Percentiles rank a stretch among this genome's conserved stretches.
These are phyloP conservation scores for Oncorhynchus masou DNA, from an alignment of 2,113 vertebrate species.

Conservation along the genomic window DNA sequence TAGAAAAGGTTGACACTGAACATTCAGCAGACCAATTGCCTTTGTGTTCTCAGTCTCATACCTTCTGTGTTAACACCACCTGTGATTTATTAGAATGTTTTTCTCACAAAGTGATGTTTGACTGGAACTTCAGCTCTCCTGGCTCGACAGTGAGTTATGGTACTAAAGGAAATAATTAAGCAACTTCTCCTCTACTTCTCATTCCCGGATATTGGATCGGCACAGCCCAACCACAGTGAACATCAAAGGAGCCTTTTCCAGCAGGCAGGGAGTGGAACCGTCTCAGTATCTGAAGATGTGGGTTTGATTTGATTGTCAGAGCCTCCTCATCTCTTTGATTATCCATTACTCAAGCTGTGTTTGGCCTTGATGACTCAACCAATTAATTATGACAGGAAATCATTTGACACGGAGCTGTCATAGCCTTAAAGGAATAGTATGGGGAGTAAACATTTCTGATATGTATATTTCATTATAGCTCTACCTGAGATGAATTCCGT, in stretches of 20 bases:
- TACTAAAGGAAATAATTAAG: slow-evolving; percentile 9
- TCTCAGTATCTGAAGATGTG: neutral
- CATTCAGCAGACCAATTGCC: slow-evolving; percentile 4
- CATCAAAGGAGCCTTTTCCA: slow-evolving; percentile 14
- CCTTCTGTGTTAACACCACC: neutral
- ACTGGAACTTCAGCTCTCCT: neutral
- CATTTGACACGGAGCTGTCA: slow-evolving; percentile 22
- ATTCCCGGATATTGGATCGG: neutral
- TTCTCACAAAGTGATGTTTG: neutral
- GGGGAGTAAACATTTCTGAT: slow-evolving; percentile 4
- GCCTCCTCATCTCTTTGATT: slow-evolving; percentile 23
- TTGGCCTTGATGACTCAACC: slow-evolving; percentile 9
- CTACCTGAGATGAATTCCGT: neutral
- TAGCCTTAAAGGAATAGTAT: neutral
- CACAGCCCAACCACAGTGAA: slow-evolving; percentile 3
- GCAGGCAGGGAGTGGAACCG: neutral
- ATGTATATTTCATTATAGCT: slow-evolving; percentile 1
- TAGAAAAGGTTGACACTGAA: neutral
- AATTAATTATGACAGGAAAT: slow-evolving; percentile 34
- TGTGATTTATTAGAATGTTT: slow-evolving; percentile 9
- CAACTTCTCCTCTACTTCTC: neutral
- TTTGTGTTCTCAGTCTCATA: neutral
- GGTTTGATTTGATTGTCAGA: slow-evolving; percentile 32
- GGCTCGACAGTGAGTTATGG: neutral
- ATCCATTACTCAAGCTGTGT: neutral